These are phyloP conservation scores for Drosophila picticornis DNA, from an alignment of 2,888 invertebrate species.

Conservation along the genomic window DNA sequence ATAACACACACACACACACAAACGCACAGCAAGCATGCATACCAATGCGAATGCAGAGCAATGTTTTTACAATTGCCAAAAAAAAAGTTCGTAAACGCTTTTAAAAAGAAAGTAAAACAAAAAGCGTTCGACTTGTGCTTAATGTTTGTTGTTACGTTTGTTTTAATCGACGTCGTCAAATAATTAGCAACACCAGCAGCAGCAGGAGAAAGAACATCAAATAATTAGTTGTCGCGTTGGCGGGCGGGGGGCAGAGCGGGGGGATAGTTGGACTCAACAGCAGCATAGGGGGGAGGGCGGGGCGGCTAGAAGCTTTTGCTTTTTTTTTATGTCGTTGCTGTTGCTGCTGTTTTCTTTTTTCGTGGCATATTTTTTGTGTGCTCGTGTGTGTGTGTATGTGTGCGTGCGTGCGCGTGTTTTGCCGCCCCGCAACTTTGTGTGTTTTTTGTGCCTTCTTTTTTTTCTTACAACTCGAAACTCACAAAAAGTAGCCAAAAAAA, in stretches of 20 bases:
- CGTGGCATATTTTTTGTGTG: conserved; percentile 67
- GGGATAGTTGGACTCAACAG: conserved; percentile 10
- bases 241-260: not conserved
- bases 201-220: conserved; percentile 15
- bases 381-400: conserved; percentile 5
- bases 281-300: conserved; percentile 23
- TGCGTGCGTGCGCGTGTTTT: conserved; percentile 28
- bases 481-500: conserved; percentile 6
- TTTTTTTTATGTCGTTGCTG: conserved; percentile 40
- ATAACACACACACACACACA: conserved; percentile 23
- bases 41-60: conserved; percentile 4
- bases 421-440: conserved; percentile 29
- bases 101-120: conserved; percentile 10
- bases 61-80: conserved; percentile 41
- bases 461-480: conserved; percentile 24
- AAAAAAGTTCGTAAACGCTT: not conserved
- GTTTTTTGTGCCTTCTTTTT: conserved; percentile 9
- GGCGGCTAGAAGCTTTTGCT: conserved; percentile 39
- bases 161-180: conserved; percentile 39
- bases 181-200: conserved; percentile 41
- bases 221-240: conserved; percentile 45
- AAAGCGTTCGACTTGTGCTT: conserved; percentile 39
- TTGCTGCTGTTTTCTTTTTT: conserved; percentile 50
- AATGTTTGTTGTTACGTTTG: conserved; percentile 5
- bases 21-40: conserved; percentile 6